Evolutionary conservation across 1,140 invertebrate species (phyloP), one percentile per base, ranked within the genome.

Genomic region (Tetragonula clypearis): DNA sequence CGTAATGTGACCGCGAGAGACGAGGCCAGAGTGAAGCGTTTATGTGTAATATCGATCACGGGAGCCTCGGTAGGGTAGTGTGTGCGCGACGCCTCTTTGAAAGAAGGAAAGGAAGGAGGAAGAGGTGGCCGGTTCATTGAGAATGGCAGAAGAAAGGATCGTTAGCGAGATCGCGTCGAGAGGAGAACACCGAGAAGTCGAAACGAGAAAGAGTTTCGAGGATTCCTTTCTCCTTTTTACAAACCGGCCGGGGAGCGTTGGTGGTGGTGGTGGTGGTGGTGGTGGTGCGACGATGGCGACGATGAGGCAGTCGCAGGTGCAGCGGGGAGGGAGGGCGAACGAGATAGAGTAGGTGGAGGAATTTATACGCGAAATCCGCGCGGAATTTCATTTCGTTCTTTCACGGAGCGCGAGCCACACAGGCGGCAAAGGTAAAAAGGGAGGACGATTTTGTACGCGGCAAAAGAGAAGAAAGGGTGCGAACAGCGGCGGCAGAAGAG

Each of bases 141-240:
- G 58, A 49, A 66, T 15, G 58, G 35, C 0, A 15, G 72, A 66
- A 71, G 84, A 82, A 86, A 82, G 56, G 72, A 82, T 76, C 65
- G 79, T 86, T 86, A 88, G 66, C 87, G 77, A 35, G 35, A 77
- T 83, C 21, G 82, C 23, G 17, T 8, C 53, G 77, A 66, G 68
- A 49, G 17, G 6, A 26, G 35, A 35, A 74, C 26, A 21, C n/a
- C 35, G 35, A 35, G 17, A 9, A 49, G 85, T 75, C 35, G 58
- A 56, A 77, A 49, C 68, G 35, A 86, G 76, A 85, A 84, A 80
- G 76, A 80, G 76, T 78, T 87, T 85, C n/a, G 66, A 73, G 35
- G 75, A 87, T 72, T 68, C 3, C 60, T 9, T 71, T 79, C 23
- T 17, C 35, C 21, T 56, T 72, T 76, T 78, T 17, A 41, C 21